These are phyloP conservation scores for Argya squamiceps DNA, from an alignment of 2,797 vertebrate species.

Conservation along the genomic window DNA sequence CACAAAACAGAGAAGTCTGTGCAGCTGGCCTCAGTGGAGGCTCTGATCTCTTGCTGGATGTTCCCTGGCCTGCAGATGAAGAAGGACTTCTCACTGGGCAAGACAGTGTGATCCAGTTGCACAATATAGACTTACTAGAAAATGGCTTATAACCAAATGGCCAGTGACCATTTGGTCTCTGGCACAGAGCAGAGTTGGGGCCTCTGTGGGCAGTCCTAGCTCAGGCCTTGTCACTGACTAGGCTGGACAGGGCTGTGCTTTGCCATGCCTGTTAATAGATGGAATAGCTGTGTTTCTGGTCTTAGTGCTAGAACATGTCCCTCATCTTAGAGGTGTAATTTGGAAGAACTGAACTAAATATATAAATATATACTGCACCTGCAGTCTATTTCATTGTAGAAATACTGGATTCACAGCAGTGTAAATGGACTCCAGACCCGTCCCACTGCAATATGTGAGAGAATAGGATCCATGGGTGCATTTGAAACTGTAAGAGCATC, in stretches of 20 bases:
- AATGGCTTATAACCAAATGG: not conserved
- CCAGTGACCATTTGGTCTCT: too few species aligned
- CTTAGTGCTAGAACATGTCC: not conserved
- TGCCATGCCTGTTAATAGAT: not conserved
- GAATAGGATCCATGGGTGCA: not conserved
- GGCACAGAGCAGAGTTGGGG: not conserved
- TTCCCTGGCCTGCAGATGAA: not conserved
- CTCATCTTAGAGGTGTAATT: not conserved
- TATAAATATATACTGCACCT: not conserved
- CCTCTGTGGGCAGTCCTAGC: not conserved
- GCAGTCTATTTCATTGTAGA: not conserved
- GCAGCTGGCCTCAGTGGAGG: not conserved
- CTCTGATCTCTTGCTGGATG: not conserved
- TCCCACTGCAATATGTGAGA: accelerated
- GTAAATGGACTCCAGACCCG: not conserved
- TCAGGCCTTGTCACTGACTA: not conserved
- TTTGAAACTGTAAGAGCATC: not conserved
- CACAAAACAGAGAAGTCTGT: not conserved
- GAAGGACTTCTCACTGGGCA: not conserved
- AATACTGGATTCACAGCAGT: not conserved
- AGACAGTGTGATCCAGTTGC: not conserved
- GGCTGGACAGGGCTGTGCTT: not conserved
- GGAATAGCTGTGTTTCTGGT: not conserved
- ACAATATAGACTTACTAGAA: not conserved
- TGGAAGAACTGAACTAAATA: not conserved